Conservation (phyloP, 2,113 vertebrate genomes). For the Okapia johnstoni region DNA sequence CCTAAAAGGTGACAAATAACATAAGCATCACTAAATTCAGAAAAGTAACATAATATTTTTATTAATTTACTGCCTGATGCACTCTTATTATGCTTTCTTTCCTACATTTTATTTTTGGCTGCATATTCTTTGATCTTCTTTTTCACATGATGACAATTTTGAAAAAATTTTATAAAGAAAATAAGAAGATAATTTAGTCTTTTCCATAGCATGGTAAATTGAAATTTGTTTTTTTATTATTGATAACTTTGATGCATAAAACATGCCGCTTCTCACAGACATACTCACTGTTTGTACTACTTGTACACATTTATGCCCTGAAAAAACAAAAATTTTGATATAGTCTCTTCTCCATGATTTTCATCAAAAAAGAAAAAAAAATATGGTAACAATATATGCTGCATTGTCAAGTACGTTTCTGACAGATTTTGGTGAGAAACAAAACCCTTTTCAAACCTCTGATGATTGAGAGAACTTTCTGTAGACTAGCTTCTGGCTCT, state of each 20-base stretch:
- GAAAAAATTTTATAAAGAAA: constrained; percentile 21
- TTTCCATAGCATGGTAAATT: neutral
- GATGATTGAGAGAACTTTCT: neutral
- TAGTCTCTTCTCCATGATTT: neutral
- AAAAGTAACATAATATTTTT: neutral
- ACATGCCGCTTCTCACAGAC: neutral
- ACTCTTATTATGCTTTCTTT: neutral
- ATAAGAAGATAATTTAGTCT: neutral
- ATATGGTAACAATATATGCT: neutral
- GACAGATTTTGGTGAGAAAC: neutral
- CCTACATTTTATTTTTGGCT: neutral
- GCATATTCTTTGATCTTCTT: neutral
- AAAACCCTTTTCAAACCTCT: neutral
- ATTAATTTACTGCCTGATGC: neutral
- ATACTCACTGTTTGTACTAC: neutral
- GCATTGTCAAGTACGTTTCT: neutral
- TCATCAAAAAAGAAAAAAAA: neutral
- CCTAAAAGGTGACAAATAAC: neutral
- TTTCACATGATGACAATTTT: neutral
- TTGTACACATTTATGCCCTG: neutral
- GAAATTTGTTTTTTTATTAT: neutral
- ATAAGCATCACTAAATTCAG: neutral
- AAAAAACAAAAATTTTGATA: neutral
- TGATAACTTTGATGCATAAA: neutral
- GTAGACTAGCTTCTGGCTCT: neutral